Percentiles rank a stretch among this genome's conserved stretches.
Conservation (phyloP, 64 coral and sea anemone genomes). For the Orbicella faveolata region DNA sequence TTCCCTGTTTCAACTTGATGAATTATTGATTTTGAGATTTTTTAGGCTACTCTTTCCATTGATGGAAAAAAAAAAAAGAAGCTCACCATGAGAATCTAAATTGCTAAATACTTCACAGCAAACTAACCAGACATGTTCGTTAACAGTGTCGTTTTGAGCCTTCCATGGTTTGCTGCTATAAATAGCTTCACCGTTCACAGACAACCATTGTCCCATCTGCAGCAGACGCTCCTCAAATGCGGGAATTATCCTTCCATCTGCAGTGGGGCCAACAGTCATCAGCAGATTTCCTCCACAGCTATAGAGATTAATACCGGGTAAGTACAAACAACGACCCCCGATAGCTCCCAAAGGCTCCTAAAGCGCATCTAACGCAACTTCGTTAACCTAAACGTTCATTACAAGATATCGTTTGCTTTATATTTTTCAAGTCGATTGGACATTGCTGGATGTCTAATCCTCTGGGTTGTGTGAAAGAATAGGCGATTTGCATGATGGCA, state of each 20-base stretch:
- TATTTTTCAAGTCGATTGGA: too few species aligned
- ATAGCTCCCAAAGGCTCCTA: too few species aligned
- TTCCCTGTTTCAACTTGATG: too few species aligned
- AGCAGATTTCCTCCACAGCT: constrained; percentile 55
- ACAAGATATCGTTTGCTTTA: too few species aligned
- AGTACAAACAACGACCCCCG: neutral
- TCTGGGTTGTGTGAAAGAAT: too few species aligned
- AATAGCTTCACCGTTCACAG: constrained; percentile 39
- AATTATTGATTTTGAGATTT: too few species aligned
- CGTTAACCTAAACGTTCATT: too few species aligned
- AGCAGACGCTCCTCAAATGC: constrained; percentile 22
- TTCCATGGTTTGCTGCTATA: constrained; percentile 41
- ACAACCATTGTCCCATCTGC: constrained; percentile 41
- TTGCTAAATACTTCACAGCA: neutral
- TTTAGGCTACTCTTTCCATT: too few species aligned
- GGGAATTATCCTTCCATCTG: constrained; percentile 33
- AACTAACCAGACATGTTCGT: neutral
- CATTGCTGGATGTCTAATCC: too few species aligned
- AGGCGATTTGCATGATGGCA: too few species aligned
- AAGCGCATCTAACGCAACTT: too few species aligned
- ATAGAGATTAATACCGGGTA: neutral
- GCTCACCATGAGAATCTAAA: neutral
- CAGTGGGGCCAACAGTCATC: constrained; percentile 32
- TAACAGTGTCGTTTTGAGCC: constrained; percentile 34
- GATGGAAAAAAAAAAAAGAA: neutral